Evolutionary conservation across 2,888 invertebrate species (phyloP).

Genomic region (Meganola albula): DNA sequence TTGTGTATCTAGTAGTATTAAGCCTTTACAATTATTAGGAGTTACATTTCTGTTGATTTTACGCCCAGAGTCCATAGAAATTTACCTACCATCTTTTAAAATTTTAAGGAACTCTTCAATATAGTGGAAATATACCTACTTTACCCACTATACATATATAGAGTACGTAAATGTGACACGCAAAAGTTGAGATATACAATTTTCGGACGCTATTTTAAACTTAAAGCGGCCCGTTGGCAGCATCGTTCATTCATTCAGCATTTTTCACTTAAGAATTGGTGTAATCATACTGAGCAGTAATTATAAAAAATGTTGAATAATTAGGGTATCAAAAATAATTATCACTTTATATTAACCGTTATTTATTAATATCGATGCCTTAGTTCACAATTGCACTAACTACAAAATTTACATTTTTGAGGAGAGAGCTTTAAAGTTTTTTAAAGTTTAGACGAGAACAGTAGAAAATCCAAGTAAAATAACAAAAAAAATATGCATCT

Average conservation of each 20-base stretch:
- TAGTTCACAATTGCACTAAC: constrained; percentile 8
- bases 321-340: constrained; percentile 12
- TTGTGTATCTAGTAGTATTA: constrained; percentile 12
- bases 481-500: constrained; percentile 4
- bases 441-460: constrained; percentile 8
- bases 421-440: constrained; percentile 8
- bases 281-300: constrained; percentile 11
- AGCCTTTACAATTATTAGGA: constrained; percentile 13
- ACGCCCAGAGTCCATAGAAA: constrained; percentile 13
- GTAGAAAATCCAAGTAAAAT: constrained; percentile 2
- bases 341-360: constrained; percentile 14
- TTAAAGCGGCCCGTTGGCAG: constrained; percentile 14
- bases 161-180: constrained; percentile 15
- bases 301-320: constrained; percentile 12
- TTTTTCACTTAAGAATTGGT: constrained; percentile 10
- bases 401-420: constrained; percentile 8
- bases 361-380: constrained; percentile 5
- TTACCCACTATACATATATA: constrained; percentile 13
- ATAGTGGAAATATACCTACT: constrained; percentile 13
- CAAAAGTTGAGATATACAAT: constrained; percentile 14
- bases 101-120: constrained; percentile 13
- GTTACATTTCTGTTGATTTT: constrained; percentile 13
- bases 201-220: constrained; percentile 15
- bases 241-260: constrained; percentile 12
- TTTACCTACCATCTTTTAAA: constrained; percentile 13